A percentile compares a stretch with the other conserved stretches of the same genome.
phyloP scores from a whole-genome alignment of 2,797 vertebrate species.

The Pristis pectinata region DNA sequence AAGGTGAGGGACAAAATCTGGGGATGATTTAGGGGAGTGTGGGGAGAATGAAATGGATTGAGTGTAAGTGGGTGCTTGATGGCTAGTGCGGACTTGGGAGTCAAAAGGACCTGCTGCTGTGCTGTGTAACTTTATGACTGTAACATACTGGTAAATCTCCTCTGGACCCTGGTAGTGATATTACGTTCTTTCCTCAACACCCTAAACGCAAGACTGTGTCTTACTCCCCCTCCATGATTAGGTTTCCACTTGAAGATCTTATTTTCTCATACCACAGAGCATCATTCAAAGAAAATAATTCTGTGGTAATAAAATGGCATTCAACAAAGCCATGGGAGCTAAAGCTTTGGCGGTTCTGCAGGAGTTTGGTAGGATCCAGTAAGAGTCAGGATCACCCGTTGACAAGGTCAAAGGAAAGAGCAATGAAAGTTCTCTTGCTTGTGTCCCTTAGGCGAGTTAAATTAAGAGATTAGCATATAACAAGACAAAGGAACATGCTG shows the following conservation, averaged over 20 bases:
- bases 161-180: too few species aligned
- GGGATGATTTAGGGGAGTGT: too few species aligned
- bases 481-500: background rate
- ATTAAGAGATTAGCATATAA: background rate
- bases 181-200: too few species aligned
- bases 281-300: background rate
- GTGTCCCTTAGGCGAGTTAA: background rate
- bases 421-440: background rate
- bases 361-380: background rate
- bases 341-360: background rate
- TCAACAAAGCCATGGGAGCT: background rate
- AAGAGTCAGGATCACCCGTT: background rate
- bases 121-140: too few species aligned
- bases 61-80: too few species aligned
- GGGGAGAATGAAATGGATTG: too few species aligned
- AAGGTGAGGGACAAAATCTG: too few species aligned
- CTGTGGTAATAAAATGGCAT: background rate
- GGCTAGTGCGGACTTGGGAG: too few species aligned
- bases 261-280: too few species aligned
- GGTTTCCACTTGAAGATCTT: background rate
- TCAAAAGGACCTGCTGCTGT: too few species aligned
- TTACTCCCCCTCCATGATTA: background rate
- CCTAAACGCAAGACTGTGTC: too few species aligned
- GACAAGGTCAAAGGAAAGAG: background rate
- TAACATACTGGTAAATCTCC: too few species aligned